Percentiles rank a stretch among this genome's conserved stretches.
Evolutionary conservation across 2,888 invertebrate species (phyloP).

Genomic region (Dryococelus australis): DNA sequence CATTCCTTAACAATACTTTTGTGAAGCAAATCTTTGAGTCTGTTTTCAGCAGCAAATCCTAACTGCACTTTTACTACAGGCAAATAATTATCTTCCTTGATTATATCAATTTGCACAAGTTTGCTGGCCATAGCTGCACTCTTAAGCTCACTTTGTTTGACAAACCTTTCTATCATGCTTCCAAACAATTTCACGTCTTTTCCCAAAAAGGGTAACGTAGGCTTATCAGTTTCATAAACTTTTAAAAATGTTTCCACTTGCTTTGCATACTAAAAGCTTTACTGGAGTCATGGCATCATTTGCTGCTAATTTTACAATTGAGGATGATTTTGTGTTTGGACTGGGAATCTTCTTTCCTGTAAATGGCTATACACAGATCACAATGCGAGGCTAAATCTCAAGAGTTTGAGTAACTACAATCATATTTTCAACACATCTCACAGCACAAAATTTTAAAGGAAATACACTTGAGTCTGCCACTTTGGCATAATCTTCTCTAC

Average conservation of each 20-base stretch:
- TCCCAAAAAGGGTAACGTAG: not conserved
- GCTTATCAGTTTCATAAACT: slow-evolving; percentile 12
- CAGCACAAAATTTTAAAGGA: not conserved
- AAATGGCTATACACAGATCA: not conserved
- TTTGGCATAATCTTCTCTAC: not conserved
- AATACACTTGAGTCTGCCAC: slow-evolving; percentile 24
- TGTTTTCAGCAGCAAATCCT: slow-evolving; percentile 4
- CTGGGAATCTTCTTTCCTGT: not conserved
- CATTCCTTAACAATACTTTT: not conserved
- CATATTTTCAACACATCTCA: slow-evolving; percentile 18
- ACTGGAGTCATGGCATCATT: not conserved
- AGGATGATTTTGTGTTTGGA: not conserved
- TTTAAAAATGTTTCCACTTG: not conserved
- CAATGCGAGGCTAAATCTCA: not conserved
- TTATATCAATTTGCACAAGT: slow-evolving; percentile 13
- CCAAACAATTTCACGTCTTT: not conserved
- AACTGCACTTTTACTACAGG: slow-evolving; percentile 5
- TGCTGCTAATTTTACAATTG: not conserved
- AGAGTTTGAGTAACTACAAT: slow-evolving; percentile 19
- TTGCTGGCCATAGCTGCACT: not conserved
- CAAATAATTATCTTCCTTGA: not conserved
- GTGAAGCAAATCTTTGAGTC: slow-evolving; percentile 19
- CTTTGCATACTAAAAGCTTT: slow-evolving; percentile 20
- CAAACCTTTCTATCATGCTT: slow-evolving; percentile 12
- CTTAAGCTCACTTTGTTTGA: not conserved